A percentile compares a stretch with the other conserved stretches of the same genome.
Conservation (phyloP, 30 jellyfish, hydroid and myxozoan species). For the Cassiopea xamachana region DNA sequence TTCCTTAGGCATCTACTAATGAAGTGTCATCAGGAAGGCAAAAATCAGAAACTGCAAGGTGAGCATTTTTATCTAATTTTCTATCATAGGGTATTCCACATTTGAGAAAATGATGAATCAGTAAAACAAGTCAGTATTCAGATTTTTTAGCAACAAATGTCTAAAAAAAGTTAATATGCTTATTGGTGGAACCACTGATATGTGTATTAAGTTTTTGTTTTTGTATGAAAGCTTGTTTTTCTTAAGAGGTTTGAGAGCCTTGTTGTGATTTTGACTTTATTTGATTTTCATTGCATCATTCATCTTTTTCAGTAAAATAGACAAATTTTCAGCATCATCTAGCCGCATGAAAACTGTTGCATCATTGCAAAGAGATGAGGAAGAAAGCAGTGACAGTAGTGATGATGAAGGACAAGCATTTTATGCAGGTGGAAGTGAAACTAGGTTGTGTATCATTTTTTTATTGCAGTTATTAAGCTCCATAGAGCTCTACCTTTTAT, state of each 20-base stretch:
- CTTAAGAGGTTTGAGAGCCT: too few relatives aligned
- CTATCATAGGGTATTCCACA: not conserved
- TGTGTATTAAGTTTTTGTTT: too few relatives aligned
- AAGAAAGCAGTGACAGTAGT: slow-evolving; percentile 56
- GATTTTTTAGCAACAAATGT: too few relatives aligned
- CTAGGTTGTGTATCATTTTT: slow-evolving; percentile 27
- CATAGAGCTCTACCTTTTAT: too few relatives aligned
- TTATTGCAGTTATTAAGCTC: not conserved
- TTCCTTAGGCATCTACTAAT: not conserved
- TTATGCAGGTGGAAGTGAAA: slow-evolving; percentile 94
- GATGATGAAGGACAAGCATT: slow-evolving; percentile 96
- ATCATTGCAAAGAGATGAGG: slow-evolving; percentile 53
- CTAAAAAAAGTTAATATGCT: too few relatives aligned
- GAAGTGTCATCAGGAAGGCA: not conserved
- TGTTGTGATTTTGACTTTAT: too few relatives aligned
- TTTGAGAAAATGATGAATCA: not conserved
- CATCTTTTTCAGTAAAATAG: not conserved
- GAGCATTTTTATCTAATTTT: not conserved
- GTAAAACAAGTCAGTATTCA: too few relatives aligned
- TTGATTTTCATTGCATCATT: too few relatives aligned
- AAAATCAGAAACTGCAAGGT: not conserved
- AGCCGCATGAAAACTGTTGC: slow-evolving; percentile 59
- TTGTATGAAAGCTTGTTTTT: too few relatives aligned
- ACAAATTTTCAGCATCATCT: not conserved
- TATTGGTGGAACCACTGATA: too few relatives aligned